These are phyloP conservation scores for Platyura marginata DNA, from an alignment of 1,140 invertebrate genomes.

Conservation along the genomic window DNA sequence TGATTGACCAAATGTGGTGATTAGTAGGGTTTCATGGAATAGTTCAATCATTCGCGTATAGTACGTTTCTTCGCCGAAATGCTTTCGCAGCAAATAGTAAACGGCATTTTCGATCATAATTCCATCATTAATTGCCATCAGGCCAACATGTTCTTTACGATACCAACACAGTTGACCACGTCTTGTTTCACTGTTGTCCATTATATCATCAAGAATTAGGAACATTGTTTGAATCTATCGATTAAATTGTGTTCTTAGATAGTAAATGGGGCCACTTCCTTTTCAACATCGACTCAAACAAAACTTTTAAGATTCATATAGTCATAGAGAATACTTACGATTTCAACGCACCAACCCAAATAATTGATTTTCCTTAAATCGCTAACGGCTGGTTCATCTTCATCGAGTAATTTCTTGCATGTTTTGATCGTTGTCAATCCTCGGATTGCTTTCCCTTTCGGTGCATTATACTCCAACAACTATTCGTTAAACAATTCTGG, in stretches of 20 bases:
- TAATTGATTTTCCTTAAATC: background rate
- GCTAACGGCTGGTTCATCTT: background rate
- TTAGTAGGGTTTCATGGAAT: constrained; percentile 44
- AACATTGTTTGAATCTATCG: background rate
- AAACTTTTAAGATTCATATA: no score
- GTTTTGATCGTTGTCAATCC: background rate
- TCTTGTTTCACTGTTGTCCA: constrained; percentile 51
- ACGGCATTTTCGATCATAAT: constrained; percentile 44
- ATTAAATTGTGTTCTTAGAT: no score
- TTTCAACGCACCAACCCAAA: background rate
- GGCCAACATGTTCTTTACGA: constrained; percentile 41
- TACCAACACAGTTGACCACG: constrained; percentile 67
- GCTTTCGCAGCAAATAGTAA: constrained; percentile 43
- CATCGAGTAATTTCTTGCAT: background rate
- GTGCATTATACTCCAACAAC: background rate
- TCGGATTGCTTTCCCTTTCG: background rate
- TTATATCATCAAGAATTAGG: constrained; percentile 47
- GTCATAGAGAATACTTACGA: no score
- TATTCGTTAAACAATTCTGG: no score
- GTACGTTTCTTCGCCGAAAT: constrained; percentile 43
- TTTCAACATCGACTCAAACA: no score
- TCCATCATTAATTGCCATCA: constrained; percentile 59
- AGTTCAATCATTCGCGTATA: constrained; percentile 50
- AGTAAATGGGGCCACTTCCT: no score
- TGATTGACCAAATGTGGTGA: constrained; percentile 53